These are phyloP conservation scores for Galerucella nymphaeae DNA, from an alignment of 2,888 invertebrate species.

Conservation along the genomic window DNA sequence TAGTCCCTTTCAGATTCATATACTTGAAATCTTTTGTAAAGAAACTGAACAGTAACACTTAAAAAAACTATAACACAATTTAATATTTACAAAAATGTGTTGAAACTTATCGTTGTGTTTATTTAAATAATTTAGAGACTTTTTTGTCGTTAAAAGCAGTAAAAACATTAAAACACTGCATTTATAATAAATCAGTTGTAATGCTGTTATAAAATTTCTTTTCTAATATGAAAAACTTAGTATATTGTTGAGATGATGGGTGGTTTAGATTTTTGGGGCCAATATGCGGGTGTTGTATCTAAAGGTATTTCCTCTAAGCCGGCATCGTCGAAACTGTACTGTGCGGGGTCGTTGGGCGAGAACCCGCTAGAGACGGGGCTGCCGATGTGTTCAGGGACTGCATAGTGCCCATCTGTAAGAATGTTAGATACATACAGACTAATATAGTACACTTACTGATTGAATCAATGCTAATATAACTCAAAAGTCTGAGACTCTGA, in stretches of 20 bases:
- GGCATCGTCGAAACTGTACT: conserved; percentile 92
- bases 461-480: no score
- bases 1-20: no score
- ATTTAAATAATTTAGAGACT: neutral
- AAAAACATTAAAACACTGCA: neutral
- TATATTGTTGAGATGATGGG: conserved; percentile 46
- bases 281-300: conserved; percentile 40
- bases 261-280: conserved; percentile 37
- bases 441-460: no score
- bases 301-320: conserved; percentile 57
- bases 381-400: conserved; percentile 84
- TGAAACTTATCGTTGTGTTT: no score
- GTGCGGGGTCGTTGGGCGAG: conserved; percentile 90
- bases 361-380: conserved; percentile 88
- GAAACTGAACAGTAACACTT: no score
- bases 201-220: neutral
- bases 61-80: no score
- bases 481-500: no score
- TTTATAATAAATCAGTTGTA: neutral
- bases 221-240: conserved; percentile 19
- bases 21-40: no score
- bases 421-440: conserved; percentile 22
- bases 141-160: neutral
- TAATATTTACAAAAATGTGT: no score
- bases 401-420: conserved; percentile 88